Conservation (phyloP, 2,797 vertebrate genomes). For the Mastacembelus armatus region DNA sequence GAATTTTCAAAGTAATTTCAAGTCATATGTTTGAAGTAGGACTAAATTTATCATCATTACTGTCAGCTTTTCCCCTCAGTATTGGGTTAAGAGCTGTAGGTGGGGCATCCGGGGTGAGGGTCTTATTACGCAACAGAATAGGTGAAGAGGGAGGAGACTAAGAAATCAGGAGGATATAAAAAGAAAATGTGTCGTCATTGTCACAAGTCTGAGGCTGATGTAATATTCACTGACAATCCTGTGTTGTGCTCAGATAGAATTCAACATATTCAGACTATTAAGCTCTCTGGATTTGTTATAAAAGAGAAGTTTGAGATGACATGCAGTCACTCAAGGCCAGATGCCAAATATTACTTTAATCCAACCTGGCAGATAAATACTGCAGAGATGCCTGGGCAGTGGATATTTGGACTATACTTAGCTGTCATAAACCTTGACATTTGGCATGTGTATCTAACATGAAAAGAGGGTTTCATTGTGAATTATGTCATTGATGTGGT, state of each 20-base stretch:
- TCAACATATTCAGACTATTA: conserved; percentile 37
- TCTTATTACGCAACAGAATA: background rate
- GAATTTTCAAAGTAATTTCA: background rate
- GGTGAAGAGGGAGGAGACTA: conserved; percentile 5
- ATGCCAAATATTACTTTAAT: conserved; percentile 76
- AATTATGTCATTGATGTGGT: conserved; percentile 56
- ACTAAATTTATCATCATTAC: background rate
- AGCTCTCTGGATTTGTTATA: conserved; percentile 43
- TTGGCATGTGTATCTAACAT: conserved; percentile 73
- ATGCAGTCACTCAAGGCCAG: conserved; percentile 53
- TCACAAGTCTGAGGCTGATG: conserved; percentile 50
- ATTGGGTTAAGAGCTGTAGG: background rate
- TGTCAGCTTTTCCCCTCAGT: background rate
- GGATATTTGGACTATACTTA: conserved; percentile 77
- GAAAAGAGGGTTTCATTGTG: conserved; percentile 63
- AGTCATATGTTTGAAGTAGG: background rate
- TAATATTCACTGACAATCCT: conserved; percentile 34
- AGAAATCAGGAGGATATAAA: conserved; percentile 35
- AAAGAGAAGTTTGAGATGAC: conserved; percentile 59
- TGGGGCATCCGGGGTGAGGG: background rate
- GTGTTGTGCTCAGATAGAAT: conserved; percentile 18
- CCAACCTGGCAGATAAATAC: conserved; percentile 72
- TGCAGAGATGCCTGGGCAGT: conserved; percentile 70
- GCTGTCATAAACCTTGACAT: conserved; percentile 81
- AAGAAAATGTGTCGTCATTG: conserved; percentile 42